Conservation (phyloP, 1,140 invertebrate genomes). For the Lasioglossum baleicum region DNA sequence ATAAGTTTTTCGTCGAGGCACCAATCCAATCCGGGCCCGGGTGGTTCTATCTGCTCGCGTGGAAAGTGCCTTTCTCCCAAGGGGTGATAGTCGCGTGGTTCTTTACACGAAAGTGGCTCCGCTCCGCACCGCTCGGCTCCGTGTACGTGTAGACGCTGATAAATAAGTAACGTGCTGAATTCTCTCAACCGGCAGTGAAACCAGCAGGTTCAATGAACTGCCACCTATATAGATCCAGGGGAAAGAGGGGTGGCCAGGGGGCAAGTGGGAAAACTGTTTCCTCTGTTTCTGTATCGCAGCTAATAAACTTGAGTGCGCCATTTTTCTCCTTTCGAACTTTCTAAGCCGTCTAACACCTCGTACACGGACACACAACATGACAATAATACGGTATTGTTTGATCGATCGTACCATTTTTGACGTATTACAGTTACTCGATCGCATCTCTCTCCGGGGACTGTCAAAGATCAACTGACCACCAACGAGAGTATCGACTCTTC, state of each 20-base stretch:
- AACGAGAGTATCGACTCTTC: too few relatives aligned
- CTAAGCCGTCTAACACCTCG: too few relatives aligned
- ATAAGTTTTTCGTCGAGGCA: constrained; percentile 59
- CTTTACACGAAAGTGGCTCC: constrained; percentile 12
- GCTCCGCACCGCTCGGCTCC: too few relatives aligned
- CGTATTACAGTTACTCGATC: too few relatives aligned
- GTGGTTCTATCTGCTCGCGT: constrained; percentile 59
- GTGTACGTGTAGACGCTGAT: constrained; percentile 48
- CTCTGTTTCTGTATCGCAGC: constrained; percentile 20
- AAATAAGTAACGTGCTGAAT: constrained; percentile 62
- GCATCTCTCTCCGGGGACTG: too few relatives aligned
- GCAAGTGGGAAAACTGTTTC: background rate
- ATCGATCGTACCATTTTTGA: too few relatives aligned
- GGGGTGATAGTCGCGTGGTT: constrained; percentile 43
- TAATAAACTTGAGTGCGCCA: constrained; percentile 59
- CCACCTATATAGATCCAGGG: background rate
- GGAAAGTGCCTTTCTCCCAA: constrained; percentile 61
- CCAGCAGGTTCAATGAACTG: constrained; percentile 54
- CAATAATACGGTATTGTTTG: too few relatives aligned
- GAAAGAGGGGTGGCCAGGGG: too few relatives aligned
- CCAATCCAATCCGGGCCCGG: constrained; percentile 58
- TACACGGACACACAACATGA: too few relatives aligned
- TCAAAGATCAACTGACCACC: too few relatives aligned
- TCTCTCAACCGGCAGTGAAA: too few relatives aligned
- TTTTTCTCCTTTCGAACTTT: constrained; percentile 27